Evolutionary conservation across 2,113 vertebrate species (phyloP), one percentile per base, ranked within the genome.

Genomic region (Cairina moschata): DNA sequence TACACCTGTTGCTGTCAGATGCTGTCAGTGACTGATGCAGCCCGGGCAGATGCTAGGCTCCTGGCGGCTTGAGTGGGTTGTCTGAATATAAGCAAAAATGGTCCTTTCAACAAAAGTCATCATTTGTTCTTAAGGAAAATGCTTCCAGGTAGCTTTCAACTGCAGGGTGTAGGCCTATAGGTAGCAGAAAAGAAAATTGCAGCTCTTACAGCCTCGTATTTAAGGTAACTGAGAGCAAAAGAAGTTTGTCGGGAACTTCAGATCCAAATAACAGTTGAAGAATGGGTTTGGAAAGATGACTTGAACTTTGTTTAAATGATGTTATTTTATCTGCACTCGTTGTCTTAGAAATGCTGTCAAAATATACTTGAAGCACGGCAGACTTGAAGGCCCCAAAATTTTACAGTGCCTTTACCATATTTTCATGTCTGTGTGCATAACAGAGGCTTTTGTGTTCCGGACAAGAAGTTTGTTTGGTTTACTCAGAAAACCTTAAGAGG

Each of bases 51-150:
- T 3, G 6, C 11, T 12, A 1, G 72, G 17, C 58, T 76, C 34
- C 34, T 5, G 20, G 12, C 1, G 26, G 13, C 15, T 23, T 6
- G 32, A 26, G 46, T 5, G 8, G 8, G 67, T n/a, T 26, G 2
- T 7, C 10, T 2, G 20, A 34, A 11, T 20, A 18, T 2, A 34
- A 14, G 13, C n/a, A 31, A 22, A 25, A 58, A 5, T 4, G 1
- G 5, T 3, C 4, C 11, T 1, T 34, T 42, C 15, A 5, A 13
- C 50, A 34, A 34, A 40, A 0, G 16, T 52, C 25, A 1, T 8
- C 1, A 23, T 38, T 48, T 29, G 40, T 67, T 59, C 48, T 50
- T 40, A 13, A 56, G 73, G 25, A 8, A 2, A 1, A 22, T 12
- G 16, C 9, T 48, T 80, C 14, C 5, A 3, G 40, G 40, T 38